Conservation (phyloP, 2,797 vertebrate species). For the Arrhamphus sclerolepis region DNA sequence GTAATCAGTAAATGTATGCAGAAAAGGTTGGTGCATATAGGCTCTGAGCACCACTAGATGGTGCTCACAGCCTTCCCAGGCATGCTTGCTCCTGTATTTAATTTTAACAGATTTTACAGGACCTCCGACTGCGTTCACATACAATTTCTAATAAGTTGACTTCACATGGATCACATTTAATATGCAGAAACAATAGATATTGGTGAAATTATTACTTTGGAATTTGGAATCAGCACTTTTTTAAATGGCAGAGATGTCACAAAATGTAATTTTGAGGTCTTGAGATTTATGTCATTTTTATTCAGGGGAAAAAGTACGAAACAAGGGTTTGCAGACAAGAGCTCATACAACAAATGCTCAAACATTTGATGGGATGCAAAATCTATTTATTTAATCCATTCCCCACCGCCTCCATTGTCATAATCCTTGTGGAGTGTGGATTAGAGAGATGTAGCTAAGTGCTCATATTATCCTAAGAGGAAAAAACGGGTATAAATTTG, state of each 20-base stretch:
- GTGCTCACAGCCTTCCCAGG: constrained; percentile 47
- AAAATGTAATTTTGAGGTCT: constrained; percentile 1
- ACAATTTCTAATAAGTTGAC: constrained; percentile 9
- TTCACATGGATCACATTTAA: neutral
- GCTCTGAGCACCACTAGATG: constrained; percentile 80
- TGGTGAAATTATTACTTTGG: neutral
- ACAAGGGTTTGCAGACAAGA: constrained; percentile 26
- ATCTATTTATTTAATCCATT: constrained; percentile 74
- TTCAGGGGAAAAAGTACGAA: constrained; percentile 48
- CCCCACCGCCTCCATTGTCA: constrained; percentile 70
- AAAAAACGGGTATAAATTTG: constrained; percentile 66
- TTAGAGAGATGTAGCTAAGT: constrained; percentile 78
- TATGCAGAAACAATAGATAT: neutral
- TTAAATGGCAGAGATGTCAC: neutral
- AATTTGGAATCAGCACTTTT: neutral
- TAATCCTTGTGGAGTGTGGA: constrained; percentile 80
- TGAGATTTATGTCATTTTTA: constrained; percentile 49
- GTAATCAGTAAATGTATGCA: neutral
- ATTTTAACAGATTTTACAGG: neutral
- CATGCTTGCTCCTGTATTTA: neutral
- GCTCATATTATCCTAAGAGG: constrained; percentile 67
- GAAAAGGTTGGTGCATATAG: too few relatives aligned
- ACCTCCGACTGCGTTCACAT: neutral
- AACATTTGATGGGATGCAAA: constrained; percentile 70
- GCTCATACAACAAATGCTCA: constrained; percentile 47